These are phyloP conservation scores for Hipparchia semele DNA, from an alignment of 2,888 invertebrate genomes.

Conservation along the genomic window DNA sequence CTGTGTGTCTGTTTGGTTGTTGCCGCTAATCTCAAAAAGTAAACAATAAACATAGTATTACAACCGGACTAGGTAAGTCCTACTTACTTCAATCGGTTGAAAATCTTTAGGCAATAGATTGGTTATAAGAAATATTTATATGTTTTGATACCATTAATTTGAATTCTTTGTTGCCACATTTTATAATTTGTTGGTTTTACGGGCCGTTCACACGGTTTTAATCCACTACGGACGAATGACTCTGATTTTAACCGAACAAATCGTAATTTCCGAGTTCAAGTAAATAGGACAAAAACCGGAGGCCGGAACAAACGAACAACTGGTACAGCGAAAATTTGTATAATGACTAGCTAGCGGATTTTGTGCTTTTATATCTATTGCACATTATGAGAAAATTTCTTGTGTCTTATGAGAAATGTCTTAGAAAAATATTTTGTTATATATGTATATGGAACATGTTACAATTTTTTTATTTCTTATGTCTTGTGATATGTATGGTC, in stretches of 20 bases:
- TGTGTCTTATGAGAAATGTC: too few relatives aligned
- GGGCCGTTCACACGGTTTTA: constrained; percentile 75
- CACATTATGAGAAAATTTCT: too few relatives aligned
- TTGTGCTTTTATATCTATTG: constrained; percentile 54
- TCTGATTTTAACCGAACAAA: constrained; percentile 75
- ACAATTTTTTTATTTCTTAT: too few relatives aligned
- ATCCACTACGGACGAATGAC: constrained; percentile 77
- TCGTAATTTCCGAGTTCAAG: constrained; percentile 77
- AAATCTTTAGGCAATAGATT: background rate
- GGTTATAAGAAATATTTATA: background rate
- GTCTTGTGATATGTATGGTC: too few relatives aligned
- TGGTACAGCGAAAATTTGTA: constrained; percentile 81
- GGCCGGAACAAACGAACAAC: constrained; percentile 81
- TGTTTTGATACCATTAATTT: background rate
- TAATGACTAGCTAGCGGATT: constrained; percentile 78
- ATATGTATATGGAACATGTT: too few relatives aligned
- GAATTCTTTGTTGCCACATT: constrained; percentile 7
- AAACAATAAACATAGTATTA: too few relatives aligned
- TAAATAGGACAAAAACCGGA: constrained; percentile 78
- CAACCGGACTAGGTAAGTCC: too few relatives aligned
- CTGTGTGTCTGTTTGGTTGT: too few relatives aligned
- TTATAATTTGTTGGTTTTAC: constrained; percentile 62
- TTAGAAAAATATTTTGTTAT: too few relatives aligned
- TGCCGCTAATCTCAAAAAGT: too few relatives aligned
- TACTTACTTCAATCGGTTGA: too few relatives aligned